Evolutionary conservation across 2,113 vertebrate species (phyloP), one percentile per base, ranked within the genome.

Genomic region (Pollachius pollachius): DNA sequence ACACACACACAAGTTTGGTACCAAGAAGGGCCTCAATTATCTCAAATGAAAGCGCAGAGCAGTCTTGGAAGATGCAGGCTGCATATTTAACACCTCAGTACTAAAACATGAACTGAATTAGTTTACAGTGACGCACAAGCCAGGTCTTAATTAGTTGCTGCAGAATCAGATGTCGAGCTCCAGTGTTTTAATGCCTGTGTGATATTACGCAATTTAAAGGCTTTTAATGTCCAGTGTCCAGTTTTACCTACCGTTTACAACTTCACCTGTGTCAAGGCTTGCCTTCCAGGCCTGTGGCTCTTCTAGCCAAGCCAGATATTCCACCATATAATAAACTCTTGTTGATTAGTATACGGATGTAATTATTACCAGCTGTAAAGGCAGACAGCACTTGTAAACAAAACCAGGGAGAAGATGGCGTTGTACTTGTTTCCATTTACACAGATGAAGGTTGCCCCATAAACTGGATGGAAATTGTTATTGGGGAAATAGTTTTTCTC

Each of bases 261-360:
- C 65, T 66, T 69, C 27, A 62, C 59, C 13, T 25, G 59, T 68
- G 73, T 67, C 71, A 80, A 74, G 64, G 75, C 58, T 73, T 68
- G 71, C 61, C 65, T 58, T 57, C 70, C 3, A 30, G 69, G 69
- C 37, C 59, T 17, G 18, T 18, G 5, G 48, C 19, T 77, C 62
- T 37, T 77, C 62, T 37, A 21, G 71, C 76, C 66, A 71, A 84
- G 74, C 68, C 68, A 37, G 5, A 71, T 76, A 80, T 79, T 76
- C 54, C 74, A 77, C 78, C 83, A 80, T 72, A 9, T 48, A 48
- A 48, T 48, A 48, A 48, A 9, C 62, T 48, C n/a, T 76, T 56
- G 64, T 65, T 74, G 64, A 76, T 65, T 70, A 67, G 68, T 78
- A 82, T 83, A 74, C 79, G 83, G 78, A 82, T 60, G 73, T 52